Base-by-base conservation (phyloP, 2,888 invertebrate genomes). In the Acanthosepion lycidas region DNA sequence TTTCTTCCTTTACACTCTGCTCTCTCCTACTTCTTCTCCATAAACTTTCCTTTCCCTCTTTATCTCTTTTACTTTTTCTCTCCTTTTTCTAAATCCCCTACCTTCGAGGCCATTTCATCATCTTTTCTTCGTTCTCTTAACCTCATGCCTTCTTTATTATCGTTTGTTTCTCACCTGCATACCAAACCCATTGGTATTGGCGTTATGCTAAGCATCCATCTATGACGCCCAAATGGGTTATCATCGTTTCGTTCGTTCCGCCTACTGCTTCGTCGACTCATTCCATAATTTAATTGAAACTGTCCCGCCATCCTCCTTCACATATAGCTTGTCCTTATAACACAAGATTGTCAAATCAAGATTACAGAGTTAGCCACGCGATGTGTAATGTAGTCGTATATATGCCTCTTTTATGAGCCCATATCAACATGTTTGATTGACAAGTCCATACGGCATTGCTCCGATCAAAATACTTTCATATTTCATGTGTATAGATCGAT, bases 251-350 rank as follows among this genome's bases (percentile, higher is more conserved):
- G n/a, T 78, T 78, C n/a, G n/a, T n/a, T 78, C n/a, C 78, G n/a
- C n/a, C 78, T 33, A 12, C n/a, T n/a, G 78, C 15, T 78, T 78
- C n/a, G 78, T n/a, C 78, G n/a, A 78, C n/a, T 33, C n/a, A n/a
- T 78, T n/a, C 78, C 12, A 78, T 78, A 78, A 78, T 78, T 78
- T 78, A 78, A 78, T 78, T n/a, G 78, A 78, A 78, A 78, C 78
- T 33, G 78, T 78, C 78, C 33, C n/a, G n/a, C 78, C n/a, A 78
- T 33, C n/a, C n/a, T 33, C 78, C n/a, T 15, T 15, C 78, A 33
- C n/a, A 33, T n/a, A n/a, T 12, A n/a, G 12, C 12, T 3, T 33
- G 78, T 78, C 15, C 78, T 15, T 78, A 15, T 78, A 78, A 78
- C 15, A 33, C 78, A 33, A 78, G n/a, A n/a, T 12, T 78, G 78